Evolutionary conservation across 2,113 vertebrate genomes (phyloP).

Genomic region (Burhinus oedicnemus): DNA sequence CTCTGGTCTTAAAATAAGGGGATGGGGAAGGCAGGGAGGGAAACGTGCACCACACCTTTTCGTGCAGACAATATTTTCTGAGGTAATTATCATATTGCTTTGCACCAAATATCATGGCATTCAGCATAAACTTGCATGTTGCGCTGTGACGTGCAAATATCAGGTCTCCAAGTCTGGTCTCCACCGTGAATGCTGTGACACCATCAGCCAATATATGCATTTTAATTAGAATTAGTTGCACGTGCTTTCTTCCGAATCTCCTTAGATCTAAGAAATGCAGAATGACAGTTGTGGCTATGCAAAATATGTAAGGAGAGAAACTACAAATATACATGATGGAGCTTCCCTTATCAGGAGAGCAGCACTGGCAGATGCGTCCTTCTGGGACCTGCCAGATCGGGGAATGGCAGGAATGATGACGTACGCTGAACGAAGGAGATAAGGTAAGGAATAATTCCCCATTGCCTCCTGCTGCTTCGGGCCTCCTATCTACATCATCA

Average conservation of each 20-base stretch:
- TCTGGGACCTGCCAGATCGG: not conserved
- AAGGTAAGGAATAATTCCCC: slow-evolving; percentile 48
- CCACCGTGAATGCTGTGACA: not conserved
- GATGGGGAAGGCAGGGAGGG: too few relatives aligned
- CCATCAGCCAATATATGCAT: not conserved
- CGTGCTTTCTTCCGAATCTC: not conserved
- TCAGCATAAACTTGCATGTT: not conserved
- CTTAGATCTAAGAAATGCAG: not conserved
- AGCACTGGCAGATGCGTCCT: not conserved
- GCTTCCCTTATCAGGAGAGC: slow-evolving; percentile 60
- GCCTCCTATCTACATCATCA: slow-evolving; percentile 66
- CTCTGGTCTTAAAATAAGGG: not conserved
- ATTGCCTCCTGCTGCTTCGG: slow-evolving; percentile 29
- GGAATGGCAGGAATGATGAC: slow-evolving; percentile 15
- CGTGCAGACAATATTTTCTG: not conserved
- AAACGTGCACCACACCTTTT: not conserved
- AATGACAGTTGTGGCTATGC: not conserved
- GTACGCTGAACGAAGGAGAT: slow-evolving; percentile 20
- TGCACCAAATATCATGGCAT: not conserved
- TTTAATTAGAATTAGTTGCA: not conserved
- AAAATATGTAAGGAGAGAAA: not conserved
- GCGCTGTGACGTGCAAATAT: too few relatives aligned
- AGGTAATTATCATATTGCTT: not conserved
- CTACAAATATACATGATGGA: not conserved
- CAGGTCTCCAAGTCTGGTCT: not conserved